Base-by-base conservation (phyloP, 1,140 invertebrate species). In the Oncopeltus fasciatus region DNA sequence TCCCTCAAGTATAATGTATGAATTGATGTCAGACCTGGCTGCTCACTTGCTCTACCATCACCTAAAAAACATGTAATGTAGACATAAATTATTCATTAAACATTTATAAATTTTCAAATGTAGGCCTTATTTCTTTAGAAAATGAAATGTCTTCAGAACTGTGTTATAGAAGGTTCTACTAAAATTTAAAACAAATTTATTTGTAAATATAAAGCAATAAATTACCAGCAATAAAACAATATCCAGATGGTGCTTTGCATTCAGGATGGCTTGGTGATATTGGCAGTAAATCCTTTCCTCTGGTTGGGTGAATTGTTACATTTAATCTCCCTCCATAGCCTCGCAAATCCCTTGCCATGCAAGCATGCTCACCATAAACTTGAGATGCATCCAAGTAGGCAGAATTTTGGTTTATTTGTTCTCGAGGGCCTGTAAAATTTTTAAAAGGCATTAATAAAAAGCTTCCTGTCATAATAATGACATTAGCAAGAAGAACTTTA, bases 351-450 rank as follows among this genome's bases (percentile, higher is more conserved):
- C 81, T 78, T 0, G 82, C 81, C 47, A 90, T 82, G 67, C 90
- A 93, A 1, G 79, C 77, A 67, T 90, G 88, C 67, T 92, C 86
- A 0, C 86, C 87, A 66, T 90, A 90, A 44, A 90, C 76, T 21
- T 86, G 84, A 0, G 90, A 93, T 0, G 76, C 87, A 70, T 96
- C 93, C 38, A 96, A 75, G 71, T 85, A 96, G 1, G 87, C 88
- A 0, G 92, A 91, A 69, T 95, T 92, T 70, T 95, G 90, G 74
- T 96, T 96, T 2, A 91, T 83, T 76, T 96, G 93, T 68, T 95
- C 90, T 65, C 93, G 78, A 0, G 92, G 87, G 16, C 92, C 91
- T 51, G 14, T 38, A 8, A 38, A 38, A n/a, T n/a, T n/a, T n/a
- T n/a, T n/a, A n/a, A n/a, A n/a, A n/a, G n/a, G n/a, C n/a, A n/a